A percentile compares a stretch with the other conserved stretches of the same genome.
These are phyloP conservation scores for Corythucha ciliata DNA, from an alignment of 2,888 invertebrate genomes.

Conservation along the genomic window DNA sequence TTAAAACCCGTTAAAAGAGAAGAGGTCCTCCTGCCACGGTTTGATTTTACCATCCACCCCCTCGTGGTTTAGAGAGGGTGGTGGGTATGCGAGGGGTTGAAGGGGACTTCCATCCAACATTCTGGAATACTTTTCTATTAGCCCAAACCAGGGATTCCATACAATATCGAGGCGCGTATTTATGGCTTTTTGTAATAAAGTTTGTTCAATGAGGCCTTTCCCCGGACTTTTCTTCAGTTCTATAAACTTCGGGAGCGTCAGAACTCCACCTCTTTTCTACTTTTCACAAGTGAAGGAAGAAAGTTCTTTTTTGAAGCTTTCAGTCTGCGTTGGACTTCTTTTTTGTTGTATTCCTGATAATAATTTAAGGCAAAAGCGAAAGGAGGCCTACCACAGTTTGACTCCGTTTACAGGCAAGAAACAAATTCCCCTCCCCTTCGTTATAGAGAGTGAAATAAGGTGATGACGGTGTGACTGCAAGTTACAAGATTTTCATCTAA, in stretches of 20 bases:
- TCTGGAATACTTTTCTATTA: conserved; percentile 18
- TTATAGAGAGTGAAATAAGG: too few species aligned
- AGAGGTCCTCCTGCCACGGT: background rate
- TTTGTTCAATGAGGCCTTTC: conserved; percentile 21
- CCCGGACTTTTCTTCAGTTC: background rate
- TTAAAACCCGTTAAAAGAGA: conserved; percentile 12
- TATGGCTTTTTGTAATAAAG: conserved; percentile 31
- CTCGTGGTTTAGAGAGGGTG: background rate
- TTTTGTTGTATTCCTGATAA: too few species aligned
- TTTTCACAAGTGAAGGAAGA: too few species aligned
- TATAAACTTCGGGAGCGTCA: background rate
- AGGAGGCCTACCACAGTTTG: too few species aligned
- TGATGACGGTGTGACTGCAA: too few species aligned
- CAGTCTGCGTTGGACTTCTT: too few species aligned
- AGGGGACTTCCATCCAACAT: conserved; percentile 13
- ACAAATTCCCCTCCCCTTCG: too few species aligned
- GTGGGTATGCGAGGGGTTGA: conserved; percentile 13
- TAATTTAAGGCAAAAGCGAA: too few species aligned
- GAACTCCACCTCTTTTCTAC: conserved; percentile 15
- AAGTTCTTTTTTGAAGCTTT: too few species aligned
- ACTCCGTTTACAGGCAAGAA: too few species aligned
- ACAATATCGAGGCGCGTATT: conserved; percentile 30
- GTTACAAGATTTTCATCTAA: too few species aligned
- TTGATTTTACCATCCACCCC: background rate
- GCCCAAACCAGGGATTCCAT: conserved; percentile 18